A percentile compares a stretch with the other conserved stretches of the same genome.
Evolutionary conservation across 2,888 invertebrate genomes (phyloP).

Genomic region (Nebria salina): DNA sequence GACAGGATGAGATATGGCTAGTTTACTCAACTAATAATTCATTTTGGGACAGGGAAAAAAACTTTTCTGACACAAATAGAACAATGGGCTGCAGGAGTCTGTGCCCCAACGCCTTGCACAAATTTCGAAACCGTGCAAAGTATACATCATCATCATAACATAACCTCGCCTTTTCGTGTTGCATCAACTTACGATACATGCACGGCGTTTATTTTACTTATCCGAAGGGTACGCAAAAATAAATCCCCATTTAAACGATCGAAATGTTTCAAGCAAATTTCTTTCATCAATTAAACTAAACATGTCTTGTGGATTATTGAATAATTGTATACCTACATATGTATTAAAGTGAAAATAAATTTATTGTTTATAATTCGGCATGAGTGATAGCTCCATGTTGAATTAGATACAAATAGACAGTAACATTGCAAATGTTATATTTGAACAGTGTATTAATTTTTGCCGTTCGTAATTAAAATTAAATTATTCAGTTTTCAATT

Average conservation of each 20-base stretch:
- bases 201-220: too few species aligned
- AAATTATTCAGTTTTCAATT: constrained; percentile 1
- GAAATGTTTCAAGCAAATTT: too few species aligned
- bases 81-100: constrained; percentile 57
- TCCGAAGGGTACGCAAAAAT: too few species aligned
- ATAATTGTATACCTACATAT: too few species aligned
- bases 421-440: neutral
- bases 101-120: neutral
- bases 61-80: constrained; percentile 60
- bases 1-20: constrained; percentile 63
- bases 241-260: too few species aligned
- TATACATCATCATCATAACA: neutral
- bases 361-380: neutral
- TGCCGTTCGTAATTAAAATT: neutral
- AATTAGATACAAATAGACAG: neutral
- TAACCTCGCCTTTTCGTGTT: neutral
- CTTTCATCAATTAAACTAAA: too few species aligned
- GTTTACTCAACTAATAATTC: constrained; percentile 64
- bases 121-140: neutral
- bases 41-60: constrained; percentile 58
- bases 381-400: neutral
- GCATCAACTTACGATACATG: neutral
- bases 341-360: too few species aligned
- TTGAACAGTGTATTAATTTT: neutral
- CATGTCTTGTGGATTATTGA: too few species aligned